These are phyloP conservation scores for Criorhina ranunculi DNA, from an alignment of 2,888 invertebrate species.

Conservation along the genomic window DNA sequence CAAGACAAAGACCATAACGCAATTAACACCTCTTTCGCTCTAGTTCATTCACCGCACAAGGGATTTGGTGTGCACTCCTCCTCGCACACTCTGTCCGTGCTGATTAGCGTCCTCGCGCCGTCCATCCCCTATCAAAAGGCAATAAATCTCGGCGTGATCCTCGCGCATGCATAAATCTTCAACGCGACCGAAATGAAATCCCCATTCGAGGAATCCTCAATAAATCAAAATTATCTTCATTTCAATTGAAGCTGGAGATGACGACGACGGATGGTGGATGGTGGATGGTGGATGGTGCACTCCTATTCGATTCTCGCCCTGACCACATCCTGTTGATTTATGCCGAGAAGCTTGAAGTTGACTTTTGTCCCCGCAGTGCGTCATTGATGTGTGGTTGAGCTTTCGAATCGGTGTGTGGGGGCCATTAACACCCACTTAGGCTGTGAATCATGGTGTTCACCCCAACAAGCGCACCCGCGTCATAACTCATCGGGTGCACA, in stretches of 20 bases:
- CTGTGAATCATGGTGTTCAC: constrained; percentile 46
- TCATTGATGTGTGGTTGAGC: constrained; percentile 60
- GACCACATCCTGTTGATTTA: constrained; percentile 55
- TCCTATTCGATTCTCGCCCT: neutral
- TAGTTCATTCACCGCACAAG: constrained; percentile 69
- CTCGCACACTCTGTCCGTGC: constrained; percentile 49
- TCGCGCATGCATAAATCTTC: constrained; percentile 73
- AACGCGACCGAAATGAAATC: constrained; percentile 57
- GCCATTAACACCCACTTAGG: constrained; percentile 50
- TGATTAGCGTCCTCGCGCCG: constrained; percentile 61
- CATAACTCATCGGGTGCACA: constrained; percentile 55
- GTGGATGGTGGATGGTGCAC: neutral
- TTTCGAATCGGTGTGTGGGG: constrained; percentile 38
- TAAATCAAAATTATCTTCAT: constrained; percentile 76
- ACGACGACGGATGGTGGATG: too few species aligned
- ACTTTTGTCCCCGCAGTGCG: constrained; percentile 55
- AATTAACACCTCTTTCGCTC: constrained; percentile 64
- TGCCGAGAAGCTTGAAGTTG: constrained; percentile 23
- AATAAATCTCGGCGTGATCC: constrained; percentile 70
- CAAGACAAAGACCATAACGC: constrained; percentile 44
- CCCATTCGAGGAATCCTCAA: constrained; percentile 54
- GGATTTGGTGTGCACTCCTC: constrained; percentile 16
- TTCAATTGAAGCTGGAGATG: constrained; percentile 68
- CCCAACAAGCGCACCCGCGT: constrained; percentile 53
- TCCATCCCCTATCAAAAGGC: constrained; percentile 73